Conservation (phyloP, 1,140 invertebrate genomes). For the Tetramorium parvispinum region DNA sequence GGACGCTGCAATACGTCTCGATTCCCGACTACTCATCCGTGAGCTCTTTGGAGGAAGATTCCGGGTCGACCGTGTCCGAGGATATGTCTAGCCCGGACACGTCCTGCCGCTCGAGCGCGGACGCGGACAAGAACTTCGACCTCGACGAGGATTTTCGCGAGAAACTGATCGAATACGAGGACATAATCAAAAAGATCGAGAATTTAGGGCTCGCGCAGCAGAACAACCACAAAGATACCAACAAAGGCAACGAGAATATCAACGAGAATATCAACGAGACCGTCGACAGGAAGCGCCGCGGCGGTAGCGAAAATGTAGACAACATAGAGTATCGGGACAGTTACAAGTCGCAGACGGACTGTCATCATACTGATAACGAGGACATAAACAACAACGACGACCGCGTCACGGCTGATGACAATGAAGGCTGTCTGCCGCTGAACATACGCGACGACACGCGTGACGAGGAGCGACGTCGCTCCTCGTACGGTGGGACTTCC, state of each 20-base stretch:
- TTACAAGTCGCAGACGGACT: not conserved
- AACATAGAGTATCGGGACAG: not conserved
- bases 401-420: not conserved
- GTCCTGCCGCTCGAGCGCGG: slow-evolving; percentile 31
- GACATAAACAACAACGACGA: slow-evolving; percentile 43
- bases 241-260: not conserved
- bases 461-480: not conserved
- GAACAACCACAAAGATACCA: not conserved
- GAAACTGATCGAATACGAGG: slow-evolving; percentile 59
- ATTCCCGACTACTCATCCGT: slow-evolving; percentile 31
- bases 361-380: not conserved
- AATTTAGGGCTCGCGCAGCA: slow-evolving; percentile 46
- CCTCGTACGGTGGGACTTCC: slow-evolving; percentile 4
- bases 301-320: not conserved
- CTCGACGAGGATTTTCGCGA: slow-evolving; percentile 42
- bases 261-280: not conserved
- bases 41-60: slow-evolving; percentile 33
- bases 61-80: not conserved
- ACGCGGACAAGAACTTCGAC: slow-evolving; percentile 12
- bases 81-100: slow-evolving; percentile 34
- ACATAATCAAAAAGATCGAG: slow-evolving; percentile 71
- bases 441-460: slow-evolving; percentile 13
- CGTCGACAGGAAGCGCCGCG: not conserved
- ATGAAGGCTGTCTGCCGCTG: not conserved
- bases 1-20: not conserved